These are phyloP conservation scores for Pedionomus torquatus DNA, from an alignment of 2,113 vertebrate species.

Conservation along the genomic window DNA sequence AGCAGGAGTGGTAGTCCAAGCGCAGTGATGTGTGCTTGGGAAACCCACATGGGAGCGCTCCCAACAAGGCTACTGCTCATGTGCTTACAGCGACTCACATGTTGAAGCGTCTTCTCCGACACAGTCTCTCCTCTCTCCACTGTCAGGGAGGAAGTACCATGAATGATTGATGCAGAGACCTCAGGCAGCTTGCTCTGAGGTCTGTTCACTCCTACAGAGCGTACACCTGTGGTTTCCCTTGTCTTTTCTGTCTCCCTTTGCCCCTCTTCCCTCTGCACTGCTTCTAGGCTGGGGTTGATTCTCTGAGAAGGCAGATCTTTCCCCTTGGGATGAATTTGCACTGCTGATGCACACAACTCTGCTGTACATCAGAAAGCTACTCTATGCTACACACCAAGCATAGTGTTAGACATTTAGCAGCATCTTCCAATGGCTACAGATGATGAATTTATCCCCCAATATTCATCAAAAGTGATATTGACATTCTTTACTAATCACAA, in stretches of 20 bases:
- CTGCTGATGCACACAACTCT: neutral
- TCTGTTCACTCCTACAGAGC: neutral
- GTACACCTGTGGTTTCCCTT: neutral
- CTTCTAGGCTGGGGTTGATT: neutral
- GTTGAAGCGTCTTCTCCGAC: neutral
- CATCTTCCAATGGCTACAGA: neutral
- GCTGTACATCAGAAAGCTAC: neutral
- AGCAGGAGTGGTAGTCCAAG: neutral
- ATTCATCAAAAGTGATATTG: neutral
- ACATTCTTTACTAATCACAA: neutral
- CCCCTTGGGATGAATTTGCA: neutral
- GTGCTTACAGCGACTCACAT: neutral
- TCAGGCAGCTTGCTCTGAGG: neutral
- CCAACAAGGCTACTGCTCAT: neutral
- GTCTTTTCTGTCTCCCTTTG: neutral
- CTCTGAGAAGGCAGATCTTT: neutral
- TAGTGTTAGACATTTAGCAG: neutral
- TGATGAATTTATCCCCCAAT: neutral
- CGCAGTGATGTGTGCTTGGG: neutral
- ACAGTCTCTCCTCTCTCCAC: neutral
- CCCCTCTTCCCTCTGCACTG: neutral
- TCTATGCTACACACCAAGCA: neutral
- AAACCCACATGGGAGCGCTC: neutral
- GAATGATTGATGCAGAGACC: neutral
- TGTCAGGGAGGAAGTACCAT: neutral